A percentile compares a stretch with the other conserved stretches of the same genome.
phyloP scores from a whole-genome alignment of 2,113 vertebrate species.

The Toxostoma redivivum region DNA sequence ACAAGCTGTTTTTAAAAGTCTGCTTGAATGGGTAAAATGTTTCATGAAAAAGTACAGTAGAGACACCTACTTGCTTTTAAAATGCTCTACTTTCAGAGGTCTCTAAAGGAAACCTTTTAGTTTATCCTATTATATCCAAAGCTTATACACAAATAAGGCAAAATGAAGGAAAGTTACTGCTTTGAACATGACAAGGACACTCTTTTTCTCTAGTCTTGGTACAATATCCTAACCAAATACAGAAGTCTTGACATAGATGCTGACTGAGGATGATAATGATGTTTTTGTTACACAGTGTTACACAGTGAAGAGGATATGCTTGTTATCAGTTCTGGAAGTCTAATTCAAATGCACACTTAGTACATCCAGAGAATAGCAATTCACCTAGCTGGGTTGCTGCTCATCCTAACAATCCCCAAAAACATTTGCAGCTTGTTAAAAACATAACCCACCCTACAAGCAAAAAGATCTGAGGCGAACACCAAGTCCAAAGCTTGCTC shows the following conservation, averaged over 20 bases:
- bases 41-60: constrained; percentile 77
- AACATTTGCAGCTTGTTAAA: neutral
- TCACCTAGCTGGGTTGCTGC: neutral
- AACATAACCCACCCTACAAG: neutral
- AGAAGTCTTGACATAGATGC: neutral
- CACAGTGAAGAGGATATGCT: neutral
- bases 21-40: constrained; percentile 79
- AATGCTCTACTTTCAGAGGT: constrained; percentile 76
- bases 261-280: constrained; percentile 19
- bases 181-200: constrained; percentile 37
- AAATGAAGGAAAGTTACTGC: constrained; percentile 62
- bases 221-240: neutral
- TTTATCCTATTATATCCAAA: constrained; percentile 74
- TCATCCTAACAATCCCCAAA: neutral
- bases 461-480: neutral
- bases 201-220: neutral
- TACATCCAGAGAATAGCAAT: neutral
- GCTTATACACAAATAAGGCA: constrained; percentile 70
- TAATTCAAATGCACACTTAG: neutral
- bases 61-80: constrained; percentile 79
- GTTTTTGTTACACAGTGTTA: constrained; percentile 17
- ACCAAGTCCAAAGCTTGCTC: neutral
- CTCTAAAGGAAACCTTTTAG: constrained; percentile 77
- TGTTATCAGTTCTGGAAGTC: neutral
- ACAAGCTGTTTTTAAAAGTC: constrained; percentile 85